phyloP scores from a whole-genome alignment of 2,888 invertebrate species.

The Cataglyphis albicans region DNA sequence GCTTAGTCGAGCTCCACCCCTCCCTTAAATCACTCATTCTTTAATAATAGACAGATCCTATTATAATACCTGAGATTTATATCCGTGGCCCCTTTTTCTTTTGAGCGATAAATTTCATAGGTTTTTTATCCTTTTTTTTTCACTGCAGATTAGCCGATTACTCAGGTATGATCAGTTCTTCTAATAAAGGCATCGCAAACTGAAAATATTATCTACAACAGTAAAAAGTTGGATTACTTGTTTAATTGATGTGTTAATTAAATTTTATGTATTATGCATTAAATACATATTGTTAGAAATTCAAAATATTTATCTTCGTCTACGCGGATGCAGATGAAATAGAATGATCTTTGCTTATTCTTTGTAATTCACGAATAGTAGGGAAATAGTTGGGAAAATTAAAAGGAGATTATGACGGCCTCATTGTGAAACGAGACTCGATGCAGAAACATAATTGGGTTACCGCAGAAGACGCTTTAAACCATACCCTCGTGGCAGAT shows the following conservation, averaged over 20 bases:
- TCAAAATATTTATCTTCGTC: background rate
- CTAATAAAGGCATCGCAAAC: constrained; percentile 56
- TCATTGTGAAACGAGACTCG: constrained; percentile 42
- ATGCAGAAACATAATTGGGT: constrained; percentile 60
- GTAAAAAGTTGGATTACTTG: background rate
- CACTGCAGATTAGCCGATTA: constrained; percentile 41
- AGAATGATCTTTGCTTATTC: constrained; percentile 7
- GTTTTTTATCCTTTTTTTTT: constrained; percentile 64
- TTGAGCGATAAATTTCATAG: constrained; percentile 85
- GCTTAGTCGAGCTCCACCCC: constrained; percentile 83
- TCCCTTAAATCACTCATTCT: constrained; percentile 86
- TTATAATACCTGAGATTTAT: constrained; percentile 86
- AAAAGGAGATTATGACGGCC: constrained; percentile 31
- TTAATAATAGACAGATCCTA: constrained; percentile 86
- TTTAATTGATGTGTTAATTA: background rate
- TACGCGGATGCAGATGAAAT: background rate
- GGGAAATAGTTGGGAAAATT: constrained; percentile 37
- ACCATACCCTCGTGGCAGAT: constrained; percentile 55
- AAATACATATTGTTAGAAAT: background rate
- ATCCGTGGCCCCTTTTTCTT: constrained; percentile 85
- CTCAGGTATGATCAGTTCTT: constrained; percentile 54
- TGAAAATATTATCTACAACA: constrained; percentile 4
- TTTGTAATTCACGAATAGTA: background rate
- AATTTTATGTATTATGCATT: background rate
- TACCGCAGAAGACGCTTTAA: constrained; percentile 59